Evolutionary conservation across 2,888 invertebrate species (phyloP).

Genomic region (Noctua fimbriata): DNA sequence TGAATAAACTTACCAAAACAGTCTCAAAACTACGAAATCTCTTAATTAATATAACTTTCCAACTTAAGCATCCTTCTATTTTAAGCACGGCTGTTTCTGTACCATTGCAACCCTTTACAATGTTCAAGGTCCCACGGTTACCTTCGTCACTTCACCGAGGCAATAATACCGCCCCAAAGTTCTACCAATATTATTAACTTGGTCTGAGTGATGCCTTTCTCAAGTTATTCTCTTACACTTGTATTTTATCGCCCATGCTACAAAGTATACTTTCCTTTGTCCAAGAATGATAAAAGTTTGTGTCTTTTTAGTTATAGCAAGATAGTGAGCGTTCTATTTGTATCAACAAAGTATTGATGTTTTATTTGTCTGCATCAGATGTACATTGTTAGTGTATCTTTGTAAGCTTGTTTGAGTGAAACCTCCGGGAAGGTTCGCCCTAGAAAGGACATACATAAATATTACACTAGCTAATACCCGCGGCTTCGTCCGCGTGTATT

Average conservation of each 20-base stretch:
- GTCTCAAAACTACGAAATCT: background rate
- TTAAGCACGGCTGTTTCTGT: background rate
- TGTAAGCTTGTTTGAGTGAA: background rate
- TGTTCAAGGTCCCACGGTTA: slow-evolving; percentile 6
- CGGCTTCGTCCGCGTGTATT: no score
- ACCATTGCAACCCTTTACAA: background rate
- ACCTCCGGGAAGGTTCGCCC: background rate
- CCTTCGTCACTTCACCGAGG: slow-evolving; percentile 27
- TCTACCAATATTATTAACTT: slow-evolving; percentile 11
- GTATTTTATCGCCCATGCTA: background rate
- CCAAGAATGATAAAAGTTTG: background rate
- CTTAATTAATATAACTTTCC: background rate
- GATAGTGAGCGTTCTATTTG: slow-evolving; percentile 1
- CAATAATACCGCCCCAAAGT: slow-evolving; percentile 5
- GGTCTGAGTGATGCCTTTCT: slow-evolving; percentile 5
- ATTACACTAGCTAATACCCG: no score
- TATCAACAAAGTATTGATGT: background rate
- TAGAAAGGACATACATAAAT: background rate
- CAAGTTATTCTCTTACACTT: background rate
- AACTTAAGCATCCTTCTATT: background rate
- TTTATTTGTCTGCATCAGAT: background rate
- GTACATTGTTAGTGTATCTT: slow-evolving; percentile 6
- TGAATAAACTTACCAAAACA: background rate
- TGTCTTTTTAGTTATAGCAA: background rate
- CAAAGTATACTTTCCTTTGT: slow-evolving; percentile 7